Conservation (phyloP, 2,888 invertebrate genomes). For the Pomacea canaliculata region DNA sequence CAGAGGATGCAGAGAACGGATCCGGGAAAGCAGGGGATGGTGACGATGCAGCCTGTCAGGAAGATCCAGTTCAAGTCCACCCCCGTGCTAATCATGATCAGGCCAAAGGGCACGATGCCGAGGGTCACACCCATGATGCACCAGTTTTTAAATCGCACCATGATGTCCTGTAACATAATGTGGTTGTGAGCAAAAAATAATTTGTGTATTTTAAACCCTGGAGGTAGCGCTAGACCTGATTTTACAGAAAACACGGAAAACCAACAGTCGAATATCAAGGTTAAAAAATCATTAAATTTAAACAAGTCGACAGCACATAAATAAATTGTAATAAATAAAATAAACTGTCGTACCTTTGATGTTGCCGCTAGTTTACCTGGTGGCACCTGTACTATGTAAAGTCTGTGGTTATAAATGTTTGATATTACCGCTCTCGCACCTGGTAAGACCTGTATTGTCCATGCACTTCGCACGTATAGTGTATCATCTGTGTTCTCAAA, state of each 20-base stretch:
- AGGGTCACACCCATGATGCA: slow-evolving; percentile 62
- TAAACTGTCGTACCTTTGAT: no score
- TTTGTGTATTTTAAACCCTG: no score
- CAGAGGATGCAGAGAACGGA: slow-evolving; percentile 57
- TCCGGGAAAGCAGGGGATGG: slow-evolving; percentile 60
- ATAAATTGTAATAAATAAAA: no score
- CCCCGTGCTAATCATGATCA: slow-evolving; percentile 57
- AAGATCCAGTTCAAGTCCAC: slow-evolving; percentile 66
- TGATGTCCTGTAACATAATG: slow-evolving; percentile 42
- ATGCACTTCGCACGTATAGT: slow-evolving; percentile 14
- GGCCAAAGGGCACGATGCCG: slow-evolving; percentile 58
- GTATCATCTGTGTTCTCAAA: background rate
- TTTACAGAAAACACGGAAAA: no score
- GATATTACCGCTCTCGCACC: background rate
- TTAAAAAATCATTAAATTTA: no score
- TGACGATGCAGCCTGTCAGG: slow-evolving; percentile 58
- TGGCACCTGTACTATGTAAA: no score
- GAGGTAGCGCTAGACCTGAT: no score
- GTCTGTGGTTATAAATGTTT: no score
- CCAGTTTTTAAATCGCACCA: slow-evolving; percentile 62
- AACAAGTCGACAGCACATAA: no score
- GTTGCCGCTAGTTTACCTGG: no score
- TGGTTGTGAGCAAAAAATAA: no score
- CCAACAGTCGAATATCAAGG: no score
- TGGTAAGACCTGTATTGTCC: slow-evolving; percentile 36